phyloP scores from a whole-genome alignment of 2,113 vertebrate genomes.

The Paradoxurus hermaphroditus region DNA sequence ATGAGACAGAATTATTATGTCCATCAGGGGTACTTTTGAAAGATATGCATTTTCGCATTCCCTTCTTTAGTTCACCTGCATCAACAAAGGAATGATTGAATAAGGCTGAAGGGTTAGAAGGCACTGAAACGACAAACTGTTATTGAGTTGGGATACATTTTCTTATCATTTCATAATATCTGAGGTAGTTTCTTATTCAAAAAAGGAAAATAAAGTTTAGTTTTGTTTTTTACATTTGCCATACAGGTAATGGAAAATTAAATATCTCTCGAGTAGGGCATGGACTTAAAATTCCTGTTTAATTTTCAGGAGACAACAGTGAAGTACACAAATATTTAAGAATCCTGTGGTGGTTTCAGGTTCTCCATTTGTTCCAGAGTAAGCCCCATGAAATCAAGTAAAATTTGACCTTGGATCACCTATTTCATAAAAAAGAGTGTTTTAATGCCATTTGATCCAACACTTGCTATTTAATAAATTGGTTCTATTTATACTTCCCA shows the following conservation, averaged over 20 bases:
- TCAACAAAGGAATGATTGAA: neutral
- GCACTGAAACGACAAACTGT: neutral
- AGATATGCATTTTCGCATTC: neutral
- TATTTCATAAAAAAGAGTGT: constrained; percentile 10
- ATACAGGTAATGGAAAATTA: neutral
- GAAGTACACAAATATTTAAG: neutral
- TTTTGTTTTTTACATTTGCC: neutral
- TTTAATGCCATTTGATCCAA: neutral
- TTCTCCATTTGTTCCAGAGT: neutral
- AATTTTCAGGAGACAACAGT: neutral
- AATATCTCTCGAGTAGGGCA: neutral
- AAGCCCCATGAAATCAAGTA: neutral
- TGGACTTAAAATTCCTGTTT: neutral
- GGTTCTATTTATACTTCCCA: neutral
- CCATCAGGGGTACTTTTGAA: neutral
- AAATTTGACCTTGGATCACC: neutral
- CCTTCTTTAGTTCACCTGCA: neutral
- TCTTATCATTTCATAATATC: neutral
- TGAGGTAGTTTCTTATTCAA: neutral
- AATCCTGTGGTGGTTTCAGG: neutral
- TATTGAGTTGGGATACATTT: neutral
- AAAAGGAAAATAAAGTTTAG: neutral
- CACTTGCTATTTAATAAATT: neutral
- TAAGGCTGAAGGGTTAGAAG: neutral
- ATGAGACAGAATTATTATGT: neutral